These are phyloP conservation scores for Patella depressa DNA, from an alignment of 2,888 invertebrate genomes.

Conservation along the genomic window DNA sequence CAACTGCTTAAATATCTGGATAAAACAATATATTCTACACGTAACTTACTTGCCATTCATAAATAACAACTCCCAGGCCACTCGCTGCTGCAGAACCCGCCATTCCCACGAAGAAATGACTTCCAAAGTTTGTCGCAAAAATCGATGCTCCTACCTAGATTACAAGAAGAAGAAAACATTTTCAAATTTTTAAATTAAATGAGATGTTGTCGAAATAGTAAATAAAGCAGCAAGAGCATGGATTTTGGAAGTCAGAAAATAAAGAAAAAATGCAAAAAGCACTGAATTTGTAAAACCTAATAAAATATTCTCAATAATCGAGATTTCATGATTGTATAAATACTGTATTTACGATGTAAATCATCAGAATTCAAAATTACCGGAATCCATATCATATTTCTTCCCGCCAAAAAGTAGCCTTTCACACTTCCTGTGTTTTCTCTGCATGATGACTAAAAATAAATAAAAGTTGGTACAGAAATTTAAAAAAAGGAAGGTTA, in stretches of 20 bases:
- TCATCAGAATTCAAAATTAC: constrained; percentile 14
- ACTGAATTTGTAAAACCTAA: neutral
- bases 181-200: no score
- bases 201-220: no score
- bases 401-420: constrained; percentile 35
- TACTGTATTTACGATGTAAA: no score
- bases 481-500: neutral
- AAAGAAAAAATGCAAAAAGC: neutral
- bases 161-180: neutral
- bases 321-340: no score
- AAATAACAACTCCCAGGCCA: constrained; percentile 28
- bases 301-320: neutral
- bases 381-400: constrained; percentile 32
- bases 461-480: neutral
- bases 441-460: constrained; percentile 32
- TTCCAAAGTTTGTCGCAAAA: constrained; percentile 30
- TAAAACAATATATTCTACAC: no score
- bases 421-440: constrained; percentile 29
- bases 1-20: no score
- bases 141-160: constrained; percentile 30
- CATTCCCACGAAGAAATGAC: constrained; percentile 33
- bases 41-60: constrained; percentile 33
- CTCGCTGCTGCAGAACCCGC: constrained; percentile 29
- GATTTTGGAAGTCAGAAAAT: neutral
- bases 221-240: no score